Percentiles rank a stretch among this genome's conserved stretches.
Evolutionary conservation across 2,113 vertebrate species (phyloP).

Genomic region (Apus apus): DNA sequence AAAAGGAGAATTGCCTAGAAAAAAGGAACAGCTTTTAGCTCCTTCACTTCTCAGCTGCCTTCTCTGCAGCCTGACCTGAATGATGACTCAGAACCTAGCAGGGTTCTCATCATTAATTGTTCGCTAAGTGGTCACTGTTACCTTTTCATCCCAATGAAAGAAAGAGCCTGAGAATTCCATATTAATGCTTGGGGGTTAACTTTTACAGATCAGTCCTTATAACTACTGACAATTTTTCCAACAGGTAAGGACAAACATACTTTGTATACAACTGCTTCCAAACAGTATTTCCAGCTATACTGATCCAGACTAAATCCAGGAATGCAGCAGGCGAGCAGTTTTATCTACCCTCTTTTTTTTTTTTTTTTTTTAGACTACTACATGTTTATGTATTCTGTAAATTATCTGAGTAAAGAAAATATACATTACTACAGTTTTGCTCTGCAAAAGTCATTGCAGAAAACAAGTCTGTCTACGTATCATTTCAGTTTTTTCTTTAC

Average conservation of each 20-base stretch:
- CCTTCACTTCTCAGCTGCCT: background rate
- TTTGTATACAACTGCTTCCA: background rate
- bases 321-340: background rate
- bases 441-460: constrained; percentile 37
- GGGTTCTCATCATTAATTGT: background rate
- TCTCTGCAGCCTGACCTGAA: background rate
- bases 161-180: background rate
- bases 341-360: background rate
- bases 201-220: background rate
- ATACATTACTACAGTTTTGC: background rate
- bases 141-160: background rate
- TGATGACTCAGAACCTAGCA: background rate
- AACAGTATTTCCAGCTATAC: background rate
- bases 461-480: constrained; percentile 30
- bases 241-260: background rate
- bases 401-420: constrained; percentile 18
- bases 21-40: background rate
- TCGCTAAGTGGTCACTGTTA: background rate
- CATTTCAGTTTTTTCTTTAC: constrained; percentile 51
- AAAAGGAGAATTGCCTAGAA: background rate
- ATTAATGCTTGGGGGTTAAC: background rate
- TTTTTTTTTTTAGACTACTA: background rate
- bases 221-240: background rate
- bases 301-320: background rate
- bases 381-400: constrained; percentile 22